Conservation (phyloP, 1,140 invertebrate species). For the Batillaria attramentaria region DNA sequence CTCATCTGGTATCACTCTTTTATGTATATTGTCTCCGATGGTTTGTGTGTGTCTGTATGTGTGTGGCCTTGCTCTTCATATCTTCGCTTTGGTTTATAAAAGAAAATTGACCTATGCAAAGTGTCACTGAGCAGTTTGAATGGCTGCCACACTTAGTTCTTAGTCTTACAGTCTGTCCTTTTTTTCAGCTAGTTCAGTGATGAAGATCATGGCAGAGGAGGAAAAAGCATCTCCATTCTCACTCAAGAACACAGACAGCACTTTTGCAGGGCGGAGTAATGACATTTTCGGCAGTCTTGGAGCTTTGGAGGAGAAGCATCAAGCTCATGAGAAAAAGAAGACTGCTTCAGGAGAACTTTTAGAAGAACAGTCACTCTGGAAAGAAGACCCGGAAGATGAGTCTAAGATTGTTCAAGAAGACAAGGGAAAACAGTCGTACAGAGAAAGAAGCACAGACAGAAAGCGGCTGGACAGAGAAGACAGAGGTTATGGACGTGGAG, state of each 20-base stretch:
- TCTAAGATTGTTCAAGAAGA: slow-evolving; percentile 29
- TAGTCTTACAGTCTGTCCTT: no score
- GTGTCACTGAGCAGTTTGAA: no score
- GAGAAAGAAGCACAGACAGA: slow-evolving; percentile 4
- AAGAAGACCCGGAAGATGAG: slow-evolving; percentile 48
- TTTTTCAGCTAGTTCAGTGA: no score
- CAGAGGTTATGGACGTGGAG: background rate
- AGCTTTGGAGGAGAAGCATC: slow-evolving; percentile 52
- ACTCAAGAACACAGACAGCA: slow-evolving; percentile 26
- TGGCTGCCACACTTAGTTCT: no score
- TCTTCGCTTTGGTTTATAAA: no score
- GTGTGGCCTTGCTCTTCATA: no score
- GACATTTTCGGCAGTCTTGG: slow-evolving; percentile 52
- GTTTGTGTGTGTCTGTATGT: slow-evolving; percentile 7
- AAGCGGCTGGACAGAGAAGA: slow-evolving; percentile 15
- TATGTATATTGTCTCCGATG: no score
- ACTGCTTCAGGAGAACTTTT: slow-evolving; percentile 18
- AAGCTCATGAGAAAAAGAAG: slow-evolving; percentile 41
- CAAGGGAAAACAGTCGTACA: no score
- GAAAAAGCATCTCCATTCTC: slow-evolving; percentile 27
- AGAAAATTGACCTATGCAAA: no score
- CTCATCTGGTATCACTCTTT: no score
- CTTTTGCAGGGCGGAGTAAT: slow-evolving; percentile 43
- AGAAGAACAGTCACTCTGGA: slow-evolving; percentile 34
- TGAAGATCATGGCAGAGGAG: background rate